phyloP scores from a whole-genome alignment of 2,888 invertebrate species.

The Dolichomitus sp. region DNA sequence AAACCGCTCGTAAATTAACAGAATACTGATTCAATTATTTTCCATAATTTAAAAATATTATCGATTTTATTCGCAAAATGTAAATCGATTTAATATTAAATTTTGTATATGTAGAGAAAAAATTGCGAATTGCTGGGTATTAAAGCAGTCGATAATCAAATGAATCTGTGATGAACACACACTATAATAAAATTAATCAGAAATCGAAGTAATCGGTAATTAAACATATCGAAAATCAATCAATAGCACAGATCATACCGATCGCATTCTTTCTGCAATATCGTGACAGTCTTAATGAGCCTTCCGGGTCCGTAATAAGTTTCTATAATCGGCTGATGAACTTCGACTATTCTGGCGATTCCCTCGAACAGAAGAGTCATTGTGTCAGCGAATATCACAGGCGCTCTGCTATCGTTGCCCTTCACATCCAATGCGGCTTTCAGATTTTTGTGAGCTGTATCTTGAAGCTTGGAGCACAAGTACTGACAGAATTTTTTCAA shows the following conservation, averaged over 20 bases:
- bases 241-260: slow-evolving; percentile 84
- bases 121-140: too few species aligned
- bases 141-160: too few species aligned
- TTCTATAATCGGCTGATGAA: slow-evolving; percentile 96
- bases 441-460: slow-evolving; percentile 91
- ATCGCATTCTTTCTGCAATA: slow-evolving; percentile 94
- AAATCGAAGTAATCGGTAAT: neutral
- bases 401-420: slow-evolving; percentile 90
- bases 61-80: too few species aligned
- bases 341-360: slow-evolving; percentile 94
- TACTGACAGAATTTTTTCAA: slow-evolving; percentile 95
- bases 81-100: too few species aligned
- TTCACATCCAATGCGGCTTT: slow-evolving; percentile 90
- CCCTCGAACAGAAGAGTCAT: slow-evolving; percentile 95
- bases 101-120: too few species aligned
- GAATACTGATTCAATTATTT: too few species aligned
- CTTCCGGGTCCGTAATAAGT: slow-evolving; percentile 95
- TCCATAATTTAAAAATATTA: too few species aligned
- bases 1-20: neutral
- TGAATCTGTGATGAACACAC: too few species aligned
- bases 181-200: too few species aligned
- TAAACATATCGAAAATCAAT: neutral
- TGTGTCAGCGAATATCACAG: slow-evolving; percentile 94
- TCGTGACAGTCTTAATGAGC: slow-evolving; percentile 90
- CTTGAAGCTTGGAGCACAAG: slow-evolving; percentile 92